phyloP scores from a whole-genome alignment of 2,888 invertebrate species.

The Chrysodeixis includens region DNA sequence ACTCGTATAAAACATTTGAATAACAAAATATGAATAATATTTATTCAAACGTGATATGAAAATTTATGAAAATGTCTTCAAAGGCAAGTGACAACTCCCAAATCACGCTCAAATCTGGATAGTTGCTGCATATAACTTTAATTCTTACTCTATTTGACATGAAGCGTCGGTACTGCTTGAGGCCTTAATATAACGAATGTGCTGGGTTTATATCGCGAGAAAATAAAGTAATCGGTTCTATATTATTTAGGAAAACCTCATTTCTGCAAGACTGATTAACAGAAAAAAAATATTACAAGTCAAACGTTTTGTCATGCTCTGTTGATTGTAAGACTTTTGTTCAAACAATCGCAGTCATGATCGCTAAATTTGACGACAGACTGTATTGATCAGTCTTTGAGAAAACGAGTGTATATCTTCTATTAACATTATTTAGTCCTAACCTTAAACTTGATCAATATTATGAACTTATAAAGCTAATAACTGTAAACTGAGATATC shows the following conservation, averaged over 20 bases:
- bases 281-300: no score
- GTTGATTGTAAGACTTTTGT: no score
- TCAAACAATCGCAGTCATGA: no score
- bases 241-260: slow-evolving; percentile 3
- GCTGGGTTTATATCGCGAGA: slow-evolving; percentile 48
- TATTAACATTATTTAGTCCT: not conserved
- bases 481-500: not conserved
- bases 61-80: no score
- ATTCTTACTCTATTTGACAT: slow-evolving; percentile 23
- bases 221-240: slow-evolving; percentile 28
- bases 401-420: not conserved
- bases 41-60: not conserved
- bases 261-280: no score
- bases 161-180: slow-evolving; percentile 52
- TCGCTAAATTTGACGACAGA: no score
- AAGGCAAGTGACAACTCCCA: not conserved
- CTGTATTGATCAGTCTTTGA: no score
- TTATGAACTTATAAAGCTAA: not conserved
- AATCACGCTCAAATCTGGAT: not conserved
- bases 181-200: slow-evolving; percentile 49
- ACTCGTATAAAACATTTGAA: no score
- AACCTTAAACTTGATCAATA: not conserved
- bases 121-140: slow-evolving; percentile 7
- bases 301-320: no score
- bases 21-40: not conserved